phyloP scores from a whole-genome alignment of 1,140 invertebrate species.

The Melipona quadrifasciata region DNA sequence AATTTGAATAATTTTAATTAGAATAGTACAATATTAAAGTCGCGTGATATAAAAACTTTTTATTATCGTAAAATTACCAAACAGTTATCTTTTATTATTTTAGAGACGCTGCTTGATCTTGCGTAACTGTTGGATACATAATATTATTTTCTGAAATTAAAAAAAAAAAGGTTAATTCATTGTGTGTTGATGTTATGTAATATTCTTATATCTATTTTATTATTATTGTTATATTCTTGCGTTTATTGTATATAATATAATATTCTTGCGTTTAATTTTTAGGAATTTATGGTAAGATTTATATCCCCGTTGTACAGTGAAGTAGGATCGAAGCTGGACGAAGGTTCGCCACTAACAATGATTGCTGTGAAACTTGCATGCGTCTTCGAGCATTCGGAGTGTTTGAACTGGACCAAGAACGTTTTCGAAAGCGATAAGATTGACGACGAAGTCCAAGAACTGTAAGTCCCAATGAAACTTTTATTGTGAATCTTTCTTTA shows the following conservation, averaged over 20 bases:
- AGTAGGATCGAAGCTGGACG: constrained; percentile 54
- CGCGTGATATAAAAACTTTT: too few species aligned
- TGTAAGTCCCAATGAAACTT: constrained; percentile 18
- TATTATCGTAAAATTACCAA: too few species aligned
- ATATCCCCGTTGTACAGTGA: constrained; percentile 70
- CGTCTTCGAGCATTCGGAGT: constrained; percentile 66
- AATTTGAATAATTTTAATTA: background rate
- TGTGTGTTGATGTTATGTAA: too few species aligned
- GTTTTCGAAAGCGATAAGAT: constrained; percentile 35
- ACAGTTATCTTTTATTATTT: too few species aligned
- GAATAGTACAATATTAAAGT: background rate
- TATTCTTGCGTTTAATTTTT: constrained; percentile 6
- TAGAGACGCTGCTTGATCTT: too few species aligned
- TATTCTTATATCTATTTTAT: too few species aligned
- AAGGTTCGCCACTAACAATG: constrained; percentile 80
- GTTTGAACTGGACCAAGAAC: constrained; percentile 67
- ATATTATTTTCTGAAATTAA: too few species aligned
- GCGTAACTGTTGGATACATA: too few species aligned
- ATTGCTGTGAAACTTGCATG: constrained; percentile 77
- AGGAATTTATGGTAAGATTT: constrained; percentile 75
- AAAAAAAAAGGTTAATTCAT: too few species aligned
- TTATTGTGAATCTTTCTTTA: background rate
- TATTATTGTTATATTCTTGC: background rate
- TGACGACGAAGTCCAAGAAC: constrained; percentile 17
- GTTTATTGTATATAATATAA: background rate